Base-by-base conservation (phyloP, 2,797 vertebrate genomes). In the Argentina silus region DNA sequence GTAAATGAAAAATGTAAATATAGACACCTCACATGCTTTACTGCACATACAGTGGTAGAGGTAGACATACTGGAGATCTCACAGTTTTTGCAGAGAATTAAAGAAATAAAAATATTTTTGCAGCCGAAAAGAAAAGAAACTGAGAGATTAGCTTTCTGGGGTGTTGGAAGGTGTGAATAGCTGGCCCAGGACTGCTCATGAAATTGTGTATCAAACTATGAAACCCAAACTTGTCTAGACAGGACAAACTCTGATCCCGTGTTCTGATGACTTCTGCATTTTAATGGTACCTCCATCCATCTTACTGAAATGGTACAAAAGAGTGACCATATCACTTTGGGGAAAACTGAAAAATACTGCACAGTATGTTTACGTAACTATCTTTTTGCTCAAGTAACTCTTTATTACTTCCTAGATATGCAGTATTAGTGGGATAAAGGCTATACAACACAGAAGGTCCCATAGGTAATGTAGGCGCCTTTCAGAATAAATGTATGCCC, bases 151-250 rank as follows among this genome's bases (percentile, higher is more conserved):
- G 14, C 12, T 43, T 47, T 10, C 6, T n/a, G 8, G 55, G 27
- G 27, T 17, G 27, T 44, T 19, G 21, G 14, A n/a, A 11, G 70
- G 82, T 84, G 79, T 87, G 77, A 85, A 86, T 79, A 81, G 69
- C 61, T 73, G 74, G 79, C 83, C 23, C 61, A 66, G 67, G 70
- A 70, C 70, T 76, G 75, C 83, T 80, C 67, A 75, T 83, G 81
- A 87, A 88, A 88, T 73, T 69, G 62, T 65, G 57, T 87, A 84
- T 88, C 63, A 78, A 66, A 70, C n/a, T 73, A 73, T 84, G 85
- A 89, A 87, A 82, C 72, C 76, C 87, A 21, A 80, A 71, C 47
- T 50, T 62, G 79, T 89, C 81, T 89, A 83, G 82, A 78, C 75
- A 19, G 78, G 79, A 79, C 75, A 69, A 56, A 53, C 71, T 17